Percentiles rank a stretch among this genome's conserved stretches.
Evolutionary conservation across 2,888 invertebrate species (phyloP).

Genomic region (Exephanes ischioxanthus): DNA sequence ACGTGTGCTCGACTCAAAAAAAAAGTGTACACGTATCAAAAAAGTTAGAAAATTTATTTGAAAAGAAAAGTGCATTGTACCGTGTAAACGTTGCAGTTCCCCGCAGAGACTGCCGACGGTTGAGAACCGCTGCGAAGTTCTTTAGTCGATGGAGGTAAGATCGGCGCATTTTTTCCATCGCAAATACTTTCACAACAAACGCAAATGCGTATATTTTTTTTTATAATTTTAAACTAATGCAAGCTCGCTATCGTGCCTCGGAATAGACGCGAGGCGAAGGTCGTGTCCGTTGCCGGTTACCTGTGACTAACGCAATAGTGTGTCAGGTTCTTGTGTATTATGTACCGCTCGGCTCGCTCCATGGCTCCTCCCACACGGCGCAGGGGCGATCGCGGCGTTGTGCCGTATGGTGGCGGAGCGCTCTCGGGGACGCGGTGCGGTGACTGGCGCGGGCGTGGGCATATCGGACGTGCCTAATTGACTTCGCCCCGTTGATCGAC

Average conservation of each 20-base stretch:
- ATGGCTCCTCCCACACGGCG: background rate
- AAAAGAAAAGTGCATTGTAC: no score
- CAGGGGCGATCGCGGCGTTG: slow-evolving; percentile 4
- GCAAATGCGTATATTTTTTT: background rate
- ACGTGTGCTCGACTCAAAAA: no score
- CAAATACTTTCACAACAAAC: no score
- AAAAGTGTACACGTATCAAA: no score
- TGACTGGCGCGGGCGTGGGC: slow-evolving; percentile 31
- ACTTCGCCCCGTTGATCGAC: slow-evolving; percentile 73
- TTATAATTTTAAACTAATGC: background rate
- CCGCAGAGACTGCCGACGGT: no score
- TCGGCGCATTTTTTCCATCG: no score
- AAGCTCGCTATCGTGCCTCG: background rate
- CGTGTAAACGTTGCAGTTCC: no score
- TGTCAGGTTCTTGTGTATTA: background rate
- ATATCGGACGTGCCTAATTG: slow-evolving; percentile 57
- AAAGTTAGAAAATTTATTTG: no score
- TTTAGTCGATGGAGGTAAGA: no score
- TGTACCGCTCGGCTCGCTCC: background rate
- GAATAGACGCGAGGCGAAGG: background rate
- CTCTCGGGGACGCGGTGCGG: slow-evolving; percentile 12
- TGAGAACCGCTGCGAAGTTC: no score
- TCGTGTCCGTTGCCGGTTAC: background rate
- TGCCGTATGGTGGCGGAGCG: slow-evolving; percentile 4
- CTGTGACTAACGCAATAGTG: background rate